Conservation (phyloP, 2,888 invertebrate species). For the Cataglyphis rosenhaueri region DNA sequence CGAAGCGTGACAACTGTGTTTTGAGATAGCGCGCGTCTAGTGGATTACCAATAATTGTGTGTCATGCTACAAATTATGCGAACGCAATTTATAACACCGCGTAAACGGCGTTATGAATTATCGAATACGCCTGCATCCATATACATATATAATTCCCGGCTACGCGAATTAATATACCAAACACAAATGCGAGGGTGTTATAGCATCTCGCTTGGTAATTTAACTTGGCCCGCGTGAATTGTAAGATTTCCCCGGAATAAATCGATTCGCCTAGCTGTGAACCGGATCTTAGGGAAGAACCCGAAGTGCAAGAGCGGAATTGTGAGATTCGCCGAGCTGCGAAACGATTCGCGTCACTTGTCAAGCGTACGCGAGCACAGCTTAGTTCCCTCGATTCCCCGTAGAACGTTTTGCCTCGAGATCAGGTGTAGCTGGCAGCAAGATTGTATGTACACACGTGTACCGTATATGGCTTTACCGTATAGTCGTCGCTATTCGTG, state of each 20-base stretch:
- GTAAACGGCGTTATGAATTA: conserved; percentile 27
- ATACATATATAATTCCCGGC: not conserved
- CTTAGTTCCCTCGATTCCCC: conserved; percentile 8
- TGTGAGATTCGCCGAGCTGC: conserved; percentile 36
- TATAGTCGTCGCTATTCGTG: conserved; percentile 38
- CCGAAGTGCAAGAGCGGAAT: not conserved
- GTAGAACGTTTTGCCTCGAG: conserved; percentile 16
- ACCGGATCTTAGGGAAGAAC: conserved; percentile 11
- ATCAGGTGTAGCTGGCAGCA: conserved; percentile 47
- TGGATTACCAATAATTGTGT: conserved; percentile 41
- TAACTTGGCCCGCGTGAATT: conserved; percentile 3
- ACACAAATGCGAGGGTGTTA: not conserved
- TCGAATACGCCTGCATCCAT: not conserved
- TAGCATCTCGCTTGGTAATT: conserved; percentile 14
- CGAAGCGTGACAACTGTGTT: conserved; percentile 3
- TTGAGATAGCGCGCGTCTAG: conserved; percentile 9
- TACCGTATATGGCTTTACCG: conserved; percentile 5
- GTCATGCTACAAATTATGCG: conserved; percentile 31
- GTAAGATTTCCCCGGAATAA: not conserved
- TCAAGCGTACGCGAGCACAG: conserved; percentile 30
- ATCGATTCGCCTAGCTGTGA: not conserved
- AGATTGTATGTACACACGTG: conserved; percentile 29
- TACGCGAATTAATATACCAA: conserved; percentile 10
- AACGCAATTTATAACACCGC: conserved; percentile 29
- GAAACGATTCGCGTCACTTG: conserved; percentile 44